phyloP scores from a whole-genome alignment of 2,888 invertebrate species.

The Pandemis corylana region DNA sequence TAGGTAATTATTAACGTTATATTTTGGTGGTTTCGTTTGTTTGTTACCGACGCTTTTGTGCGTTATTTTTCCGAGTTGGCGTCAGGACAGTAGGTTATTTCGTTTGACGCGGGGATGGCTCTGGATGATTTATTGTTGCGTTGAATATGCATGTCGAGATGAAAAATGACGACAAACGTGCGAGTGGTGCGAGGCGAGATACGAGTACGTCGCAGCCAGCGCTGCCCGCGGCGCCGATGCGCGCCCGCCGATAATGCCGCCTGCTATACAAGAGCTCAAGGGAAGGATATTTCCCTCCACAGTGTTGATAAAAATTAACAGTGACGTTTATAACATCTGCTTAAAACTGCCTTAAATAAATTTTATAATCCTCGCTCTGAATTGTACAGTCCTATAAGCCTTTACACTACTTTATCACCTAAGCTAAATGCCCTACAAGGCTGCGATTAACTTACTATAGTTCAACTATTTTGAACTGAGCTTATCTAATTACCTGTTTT shows the following conservation, averaged over 20 bases:
- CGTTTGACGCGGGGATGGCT: slow-evolving; percentile 72
- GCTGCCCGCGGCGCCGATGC: slow-evolving; percentile 35
- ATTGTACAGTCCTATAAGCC: not conserved
- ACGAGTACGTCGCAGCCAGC: slow-evolving; percentile 42
- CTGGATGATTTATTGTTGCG: slow-evolving; percentile 80
- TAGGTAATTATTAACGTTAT: slow-evolving; percentile 82
- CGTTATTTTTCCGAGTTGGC: slow-evolving; percentile 72
- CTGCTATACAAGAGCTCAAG: not conserved
- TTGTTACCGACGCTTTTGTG: slow-evolving; percentile 72
- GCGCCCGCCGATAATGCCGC: slow-evolving; percentile 39
- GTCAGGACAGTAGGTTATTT: slow-evolving; percentile 76
- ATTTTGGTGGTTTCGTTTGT: slow-evolving; percentile 77
- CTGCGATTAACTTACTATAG: not conserved
- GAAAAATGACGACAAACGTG: slow-evolving; percentile 80
- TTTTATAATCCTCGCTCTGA: not conserved
- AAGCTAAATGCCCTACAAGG: not conserved
- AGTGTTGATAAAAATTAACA: not conserved
- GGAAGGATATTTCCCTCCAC: slow-evolving; percentile 1
- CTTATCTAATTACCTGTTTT: not conserved
- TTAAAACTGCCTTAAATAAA: not conserved
- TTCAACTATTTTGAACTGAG: no score
- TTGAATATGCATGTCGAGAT: slow-evolving; percentile 84
- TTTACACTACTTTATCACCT: no score
- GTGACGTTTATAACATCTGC: not conserved
- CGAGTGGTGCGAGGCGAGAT: slow-evolving; percentile 65